Evolutionary conservation across 2,113 vertebrate genomes (phyloP).

Genomic region (Falcunculus frontatus): DNA sequence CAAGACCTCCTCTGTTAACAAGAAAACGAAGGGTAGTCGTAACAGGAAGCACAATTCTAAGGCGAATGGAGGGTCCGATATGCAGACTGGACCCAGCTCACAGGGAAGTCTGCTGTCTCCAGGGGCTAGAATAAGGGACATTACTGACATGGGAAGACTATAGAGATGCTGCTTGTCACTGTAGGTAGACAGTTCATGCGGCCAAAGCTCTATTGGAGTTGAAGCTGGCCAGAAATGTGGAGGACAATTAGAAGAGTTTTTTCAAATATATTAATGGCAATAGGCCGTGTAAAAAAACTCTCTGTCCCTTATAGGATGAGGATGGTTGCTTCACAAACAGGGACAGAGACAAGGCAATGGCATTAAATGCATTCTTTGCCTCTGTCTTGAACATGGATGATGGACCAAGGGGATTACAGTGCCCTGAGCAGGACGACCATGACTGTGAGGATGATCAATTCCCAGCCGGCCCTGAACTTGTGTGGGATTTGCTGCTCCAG

Average conservation of each 20-base stretch:
- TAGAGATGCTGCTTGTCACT: not conserved
- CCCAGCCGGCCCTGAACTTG: not conserved
- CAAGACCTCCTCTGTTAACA: not conserved
- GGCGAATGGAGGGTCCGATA: accelerated
- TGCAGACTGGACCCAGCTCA: not conserved
- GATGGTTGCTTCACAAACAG: not conserved
- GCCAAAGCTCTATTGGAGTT: not conserved
- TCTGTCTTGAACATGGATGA: not conserved
- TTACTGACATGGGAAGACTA: not conserved
- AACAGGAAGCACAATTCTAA: not conserved
- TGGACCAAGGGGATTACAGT: not conserved
- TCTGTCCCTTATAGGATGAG: not conserved
- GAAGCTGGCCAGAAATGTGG: not conserved
- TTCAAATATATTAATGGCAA: not conserved
- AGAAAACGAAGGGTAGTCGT: not conserved
- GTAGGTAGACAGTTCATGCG: not conserved
- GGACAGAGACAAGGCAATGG: not conserved
- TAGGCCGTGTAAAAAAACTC: not conserved
- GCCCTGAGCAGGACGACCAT: no score
- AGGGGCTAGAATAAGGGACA: not conserved
- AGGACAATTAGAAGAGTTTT: not conserved
- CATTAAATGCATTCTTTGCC: not conserved
- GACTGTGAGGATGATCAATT: not conserved
- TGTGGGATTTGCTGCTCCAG: not conserved
- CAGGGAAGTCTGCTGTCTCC: not conserved